Percentiles rank a stretch among this genome's conserved stretches.
phyloP scores from a whole-genome alignment of 2,113 vertebrate species.

The Pycnonotus jocosus region DNA sequence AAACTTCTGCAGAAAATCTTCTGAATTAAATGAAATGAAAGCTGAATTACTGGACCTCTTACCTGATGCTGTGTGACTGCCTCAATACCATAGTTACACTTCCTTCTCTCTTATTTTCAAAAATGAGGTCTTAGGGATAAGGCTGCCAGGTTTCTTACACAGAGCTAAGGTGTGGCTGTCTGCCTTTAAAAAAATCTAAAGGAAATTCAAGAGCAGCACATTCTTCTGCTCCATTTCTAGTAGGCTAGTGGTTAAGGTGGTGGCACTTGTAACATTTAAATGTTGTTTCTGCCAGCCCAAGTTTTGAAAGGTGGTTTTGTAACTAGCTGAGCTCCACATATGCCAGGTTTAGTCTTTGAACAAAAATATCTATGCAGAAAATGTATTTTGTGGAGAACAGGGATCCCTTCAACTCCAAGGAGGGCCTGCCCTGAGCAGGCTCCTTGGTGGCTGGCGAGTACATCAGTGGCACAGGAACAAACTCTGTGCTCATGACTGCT shows the following conservation, averaged over 20 bases:
- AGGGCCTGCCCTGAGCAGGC: background rate
- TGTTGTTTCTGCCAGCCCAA: slow-evolving; percentile 8
- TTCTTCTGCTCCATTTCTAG: background rate
- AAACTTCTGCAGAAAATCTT: background rate
- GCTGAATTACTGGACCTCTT: background rate
- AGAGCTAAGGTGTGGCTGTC: background rate
- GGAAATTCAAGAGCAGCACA: slow-evolving; percentile 4
- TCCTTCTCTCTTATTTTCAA: background rate
- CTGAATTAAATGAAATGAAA: background rate
- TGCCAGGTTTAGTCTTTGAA: background rate
- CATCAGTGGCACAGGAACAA: background rate
- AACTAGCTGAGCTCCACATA: background rate
- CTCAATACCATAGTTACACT: background rate
- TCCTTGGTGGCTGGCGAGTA: rapidly evolving
- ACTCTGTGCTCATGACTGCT: rapidly evolving
- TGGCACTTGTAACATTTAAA: background rate
- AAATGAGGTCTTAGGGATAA: background rate
- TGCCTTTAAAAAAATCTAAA: background rate
- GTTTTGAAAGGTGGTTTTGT: slow-evolving; percentile 39
- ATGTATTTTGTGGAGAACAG: background rate
- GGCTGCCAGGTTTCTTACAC: background rate
- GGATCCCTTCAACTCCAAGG: background rate
- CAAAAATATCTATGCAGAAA: background rate
- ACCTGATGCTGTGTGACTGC: background rate
- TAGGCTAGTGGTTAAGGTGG: slow-evolving; percentile 2